A percentile compares a stretch with the other conserved stretches of the same genome.
phyloP scores from a whole-genome alignment of 2,113 vertebrate species.

The Tragelaphus strepsiceros region DNA sequence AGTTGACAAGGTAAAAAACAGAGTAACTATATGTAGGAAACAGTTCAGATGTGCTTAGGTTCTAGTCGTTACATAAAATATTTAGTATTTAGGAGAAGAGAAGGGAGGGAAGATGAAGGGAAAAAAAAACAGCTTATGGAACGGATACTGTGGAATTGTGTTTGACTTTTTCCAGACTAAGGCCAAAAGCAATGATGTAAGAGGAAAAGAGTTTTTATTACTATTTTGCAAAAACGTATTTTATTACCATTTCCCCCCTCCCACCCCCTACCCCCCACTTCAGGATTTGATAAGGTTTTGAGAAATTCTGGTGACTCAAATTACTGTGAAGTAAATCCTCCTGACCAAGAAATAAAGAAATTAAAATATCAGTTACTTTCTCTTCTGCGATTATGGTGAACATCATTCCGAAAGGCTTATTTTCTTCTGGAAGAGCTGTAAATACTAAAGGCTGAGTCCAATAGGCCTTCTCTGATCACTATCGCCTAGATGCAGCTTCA shows the following conservation, averaged over 20 bases:
- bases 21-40: neutral
- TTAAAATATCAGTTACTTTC: neutral
- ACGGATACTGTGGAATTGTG: neutral
- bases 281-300: neutral
- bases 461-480: neutral
- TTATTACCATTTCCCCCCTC: neutral
- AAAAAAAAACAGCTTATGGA: neutral
- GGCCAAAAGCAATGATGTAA: neutral
- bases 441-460: neutral
- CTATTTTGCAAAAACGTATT: neutral
- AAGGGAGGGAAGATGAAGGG: neutral
- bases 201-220: neutral
- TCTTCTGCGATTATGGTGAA: neutral
- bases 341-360: conserved; percentile 24
- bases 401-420: neutral
- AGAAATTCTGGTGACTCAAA: conserved; percentile 2
- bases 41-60: neutral
- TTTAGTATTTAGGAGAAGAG: neutral
- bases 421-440: neutral
- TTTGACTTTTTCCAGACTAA: conserved; percentile 6
- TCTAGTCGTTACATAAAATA: neutral
- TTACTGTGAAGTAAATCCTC: neutral
- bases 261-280: neutral
- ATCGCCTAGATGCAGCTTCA: neutral
- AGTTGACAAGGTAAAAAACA: neutral